Conservation (phyloP, 2,113 vertebrate species). For the Trematocara nigrifrons region DNA sequence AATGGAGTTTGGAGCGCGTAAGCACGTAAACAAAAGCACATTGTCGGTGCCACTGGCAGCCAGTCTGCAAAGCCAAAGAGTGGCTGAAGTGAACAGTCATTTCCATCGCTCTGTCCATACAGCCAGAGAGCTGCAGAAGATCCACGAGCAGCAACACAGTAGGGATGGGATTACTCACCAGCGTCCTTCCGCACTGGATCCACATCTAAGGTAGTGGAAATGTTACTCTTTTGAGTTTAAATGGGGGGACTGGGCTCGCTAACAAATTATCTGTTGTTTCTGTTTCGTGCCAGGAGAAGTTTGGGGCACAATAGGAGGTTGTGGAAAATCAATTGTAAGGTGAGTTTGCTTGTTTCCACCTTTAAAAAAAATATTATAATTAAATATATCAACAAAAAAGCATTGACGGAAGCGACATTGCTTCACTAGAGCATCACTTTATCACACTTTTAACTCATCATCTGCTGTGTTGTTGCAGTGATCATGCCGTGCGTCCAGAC, state of each 20-base stretch:
- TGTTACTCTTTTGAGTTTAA: background rate
- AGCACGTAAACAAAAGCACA: conserved; percentile 74
- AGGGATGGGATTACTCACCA: background rate
- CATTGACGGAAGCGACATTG: background rate
- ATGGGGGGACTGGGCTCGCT: background rate
- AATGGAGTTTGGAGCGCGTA: conserved; percentile 48
- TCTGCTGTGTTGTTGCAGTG: conserved; percentile 64
- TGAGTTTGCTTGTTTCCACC: background rate
- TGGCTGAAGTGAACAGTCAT: conserved; percentile 7
- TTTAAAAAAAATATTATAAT: background rate
- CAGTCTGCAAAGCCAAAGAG: conserved; percentile 24
- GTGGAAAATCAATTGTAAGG: background rate
- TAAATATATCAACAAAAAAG: background rate
- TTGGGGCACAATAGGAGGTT: background rate
- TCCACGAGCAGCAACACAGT: background rate
- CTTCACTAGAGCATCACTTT: background rate
- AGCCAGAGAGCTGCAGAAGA: background rate
- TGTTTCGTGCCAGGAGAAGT: background rate
- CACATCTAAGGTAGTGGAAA: conserved; percentile 5
- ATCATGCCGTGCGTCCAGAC: conserved; percentile 97
- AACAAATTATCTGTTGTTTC: background rate
- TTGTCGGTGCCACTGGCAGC: conserved; percentile 40
- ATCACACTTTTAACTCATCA: background rate
- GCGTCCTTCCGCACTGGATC: background rate
- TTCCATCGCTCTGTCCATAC: background rate